A percentile compares a stretch with the other conserved stretches of the same genome.
Conservation (phyloP, 2,888 invertebrate genomes). For the Parthenolecanium corni region DNA sequence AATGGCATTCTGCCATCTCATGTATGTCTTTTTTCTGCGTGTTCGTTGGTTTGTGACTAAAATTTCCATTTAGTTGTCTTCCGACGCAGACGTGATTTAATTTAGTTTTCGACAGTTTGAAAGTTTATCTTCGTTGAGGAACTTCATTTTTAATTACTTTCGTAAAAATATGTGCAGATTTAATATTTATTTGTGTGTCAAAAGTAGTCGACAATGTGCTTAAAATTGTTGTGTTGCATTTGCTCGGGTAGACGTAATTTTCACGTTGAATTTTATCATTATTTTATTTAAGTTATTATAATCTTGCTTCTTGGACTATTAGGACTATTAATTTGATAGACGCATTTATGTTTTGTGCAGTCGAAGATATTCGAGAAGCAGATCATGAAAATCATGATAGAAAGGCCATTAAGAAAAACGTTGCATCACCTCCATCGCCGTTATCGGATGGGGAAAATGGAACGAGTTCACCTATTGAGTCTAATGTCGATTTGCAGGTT, state of each 20-base stretch:
- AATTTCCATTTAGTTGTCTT: no score
- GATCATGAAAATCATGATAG: neutral
- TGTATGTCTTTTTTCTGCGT: no score
- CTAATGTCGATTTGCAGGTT: no score
- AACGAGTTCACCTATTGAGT: neutral
- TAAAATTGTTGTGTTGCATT: conserved; percentile 22
- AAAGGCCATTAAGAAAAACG: neutral
- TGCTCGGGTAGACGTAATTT: conserved; percentile 5
- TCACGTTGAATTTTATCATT: no score
- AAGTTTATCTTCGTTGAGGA: no score
- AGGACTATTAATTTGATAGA: no score
- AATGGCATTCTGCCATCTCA: neutral
- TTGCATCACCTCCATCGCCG: neutral
- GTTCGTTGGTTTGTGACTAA: no score
- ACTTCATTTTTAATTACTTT: neutral
- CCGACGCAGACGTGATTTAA: no score
- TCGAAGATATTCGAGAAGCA: neutral
- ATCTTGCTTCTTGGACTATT: no score
- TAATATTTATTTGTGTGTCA: no score
- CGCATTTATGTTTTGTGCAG: neutral
- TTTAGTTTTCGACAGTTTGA: no score
- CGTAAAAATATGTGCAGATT: neutral
- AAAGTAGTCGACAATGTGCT: neutral
- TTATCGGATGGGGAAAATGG: neutral
- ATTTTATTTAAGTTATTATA: no score